These are phyloP conservation scores for Drosophila chauvacae DNA, from an alignment of 1,140 invertebrate species.

Conservation along the genomic window DNA sequence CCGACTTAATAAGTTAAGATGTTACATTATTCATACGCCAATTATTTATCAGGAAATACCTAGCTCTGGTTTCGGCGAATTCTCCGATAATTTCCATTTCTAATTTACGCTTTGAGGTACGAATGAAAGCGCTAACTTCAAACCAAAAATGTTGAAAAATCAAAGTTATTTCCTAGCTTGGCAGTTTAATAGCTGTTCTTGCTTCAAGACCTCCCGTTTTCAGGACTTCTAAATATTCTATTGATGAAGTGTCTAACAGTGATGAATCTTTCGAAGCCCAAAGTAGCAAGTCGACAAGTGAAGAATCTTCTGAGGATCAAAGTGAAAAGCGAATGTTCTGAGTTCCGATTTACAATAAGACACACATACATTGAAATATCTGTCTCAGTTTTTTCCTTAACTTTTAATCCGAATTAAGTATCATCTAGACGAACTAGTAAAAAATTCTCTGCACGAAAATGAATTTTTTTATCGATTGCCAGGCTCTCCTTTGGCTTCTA, in stretches of 20 bases:
- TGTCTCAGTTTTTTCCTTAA: background rate
- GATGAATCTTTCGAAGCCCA: background rate
- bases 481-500: background rate
- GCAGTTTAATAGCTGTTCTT: background rate
- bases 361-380: background rate
- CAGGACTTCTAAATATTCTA: no score
- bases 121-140: no score
- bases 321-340: background rate
- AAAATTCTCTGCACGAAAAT: background rate
- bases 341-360: background rate
- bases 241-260: background rate
- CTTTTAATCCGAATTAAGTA: background rate
- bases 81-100: constrained; percentile 4
- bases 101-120: background rate
- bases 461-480: background rate
- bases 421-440: background rate
- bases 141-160: constrained; percentile 10
- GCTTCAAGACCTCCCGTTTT: no score
- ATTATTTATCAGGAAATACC: background rate
- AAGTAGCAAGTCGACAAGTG: background rate
- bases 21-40: constrained; percentile 20
- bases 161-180: background rate
- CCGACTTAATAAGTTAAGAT: constrained; percentile 68
- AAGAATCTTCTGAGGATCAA: background rate
- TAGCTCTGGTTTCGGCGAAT: background rate